These are phyloP conservation scores for Tethea ocularis DNA, from an alignment of 2,888 invertebrate species.

Conservation along the genomic window DNA sequence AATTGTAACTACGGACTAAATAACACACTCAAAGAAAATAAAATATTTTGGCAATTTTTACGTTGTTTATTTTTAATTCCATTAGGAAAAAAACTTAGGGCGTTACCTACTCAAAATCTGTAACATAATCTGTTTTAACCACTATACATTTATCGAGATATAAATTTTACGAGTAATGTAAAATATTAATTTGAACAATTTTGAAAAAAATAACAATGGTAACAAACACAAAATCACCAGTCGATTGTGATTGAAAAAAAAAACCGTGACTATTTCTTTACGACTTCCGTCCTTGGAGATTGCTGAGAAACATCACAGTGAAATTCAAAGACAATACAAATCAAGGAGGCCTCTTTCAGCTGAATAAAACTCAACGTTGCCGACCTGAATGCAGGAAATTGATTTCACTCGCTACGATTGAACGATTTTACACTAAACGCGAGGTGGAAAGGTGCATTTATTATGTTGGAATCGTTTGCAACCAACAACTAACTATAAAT, in stretches of 20 bases:
- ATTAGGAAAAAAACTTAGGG: no score
- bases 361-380: conserved; percentile 14
- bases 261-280: neutral
- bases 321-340: conserved; percentile 7
- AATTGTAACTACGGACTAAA: no score
- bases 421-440: conserved; percentile 19
- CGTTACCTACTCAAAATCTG: no score
- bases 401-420: conserved; percentile 22
- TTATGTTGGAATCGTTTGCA: conserved; percentile 12
- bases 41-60: no score
- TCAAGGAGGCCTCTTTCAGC: neutral
- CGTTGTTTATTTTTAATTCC: no score
- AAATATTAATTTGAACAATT: neutral
- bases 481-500: neutral
- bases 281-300: neutral
- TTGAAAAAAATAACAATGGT: neutral
- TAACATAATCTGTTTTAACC: no score
- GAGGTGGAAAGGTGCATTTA: conserved; percentile 18
- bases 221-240: neutral
- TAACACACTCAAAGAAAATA: no score
- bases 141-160: no score
- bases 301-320: neutral
- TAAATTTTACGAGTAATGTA: no score
- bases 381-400: conserved; percentile 24
- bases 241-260: neutral